Evolutionary conservation across 2,797 vertebrate genomes (phyloP).

Genomic region (Tarsius wallacei): DNA sequence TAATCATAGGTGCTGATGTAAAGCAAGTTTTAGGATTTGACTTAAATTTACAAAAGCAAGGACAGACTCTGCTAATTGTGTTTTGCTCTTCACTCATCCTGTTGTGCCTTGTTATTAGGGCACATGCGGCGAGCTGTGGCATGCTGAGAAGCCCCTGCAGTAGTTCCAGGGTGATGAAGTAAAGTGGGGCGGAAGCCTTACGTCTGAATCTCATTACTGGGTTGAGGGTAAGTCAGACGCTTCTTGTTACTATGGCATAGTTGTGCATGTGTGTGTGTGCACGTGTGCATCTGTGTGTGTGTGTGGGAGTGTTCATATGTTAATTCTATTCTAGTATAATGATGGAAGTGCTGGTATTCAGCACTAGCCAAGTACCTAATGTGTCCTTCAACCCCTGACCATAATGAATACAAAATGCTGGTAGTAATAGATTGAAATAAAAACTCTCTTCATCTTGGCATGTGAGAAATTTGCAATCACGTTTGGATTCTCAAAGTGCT

Average conservation of each 20-base stretch:
- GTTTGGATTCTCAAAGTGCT: slow-evolving; percentile 90
- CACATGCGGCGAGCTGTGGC: slow-evolving; percentile 26
- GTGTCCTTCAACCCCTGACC: slow-evolving; percentile 82
- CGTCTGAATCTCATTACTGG: slow-evolving; percentile 46
- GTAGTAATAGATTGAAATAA: slow-evolving; percentile 86
- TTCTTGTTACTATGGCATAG: slow-evolving; percentile 43
- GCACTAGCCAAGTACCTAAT: slow-evolving; percentile 77
- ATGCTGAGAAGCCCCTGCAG: slow-evolving; percentile 53
- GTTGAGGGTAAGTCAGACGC: not conserved
- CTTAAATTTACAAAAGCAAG: slow-evolving; percentile 64
- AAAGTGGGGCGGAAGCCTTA: slow-evolving; percentile 69
- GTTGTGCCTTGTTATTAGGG: slow-evolving; percentile 68
- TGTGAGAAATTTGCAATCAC: slow-evolving; percentile 89
- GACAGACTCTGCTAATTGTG: slow-evolving; percentile 50
- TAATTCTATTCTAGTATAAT: slow-evolving; percentile 82
- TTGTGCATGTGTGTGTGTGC: not conserved
- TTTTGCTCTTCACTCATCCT: slow-evolving; percentile 59
- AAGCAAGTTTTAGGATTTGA: slow-evolving; percentile 67
- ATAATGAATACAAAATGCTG: slow-evolving; percentile 87
- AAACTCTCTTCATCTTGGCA: slow-evolving; percentile 87
- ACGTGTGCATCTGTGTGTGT: not conserved
- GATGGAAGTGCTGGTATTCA: slow-evolving; percentile 84
- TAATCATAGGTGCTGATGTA: not conserved
- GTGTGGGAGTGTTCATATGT: slow-evolving; percentile 11
- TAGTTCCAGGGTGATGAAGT: not conserved